Percentiles rank a stretch among this genome's conserved stretches.
phyloP scores from a whole-genome alignment of 2,888 invertebrate species.

The Ennomos fuscantarius region DNA sequence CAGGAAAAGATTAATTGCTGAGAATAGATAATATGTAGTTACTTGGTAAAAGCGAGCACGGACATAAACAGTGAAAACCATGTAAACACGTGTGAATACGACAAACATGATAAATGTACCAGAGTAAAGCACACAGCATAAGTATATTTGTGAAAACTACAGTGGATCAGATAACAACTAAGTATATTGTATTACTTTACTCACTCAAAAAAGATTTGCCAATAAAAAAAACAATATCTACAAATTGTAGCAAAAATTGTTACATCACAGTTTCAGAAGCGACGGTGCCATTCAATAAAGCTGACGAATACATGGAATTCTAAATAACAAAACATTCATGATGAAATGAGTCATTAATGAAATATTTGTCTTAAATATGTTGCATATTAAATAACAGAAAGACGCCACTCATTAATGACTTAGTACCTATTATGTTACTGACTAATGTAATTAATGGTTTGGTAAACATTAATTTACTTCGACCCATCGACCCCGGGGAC shows the following conservation, averaged over 20 bases:
- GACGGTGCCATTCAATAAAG: no score
- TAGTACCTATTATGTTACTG: no score
- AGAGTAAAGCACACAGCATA: slow-evolving; percentile 5
- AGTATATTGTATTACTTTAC: no score
- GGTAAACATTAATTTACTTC: no score
- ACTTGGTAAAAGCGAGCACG: slow-evolving; percentile 1
- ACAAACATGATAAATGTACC: slow-evolving; percentile 9
- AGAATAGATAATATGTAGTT: no score
- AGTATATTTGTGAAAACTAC: slow-evolving; percentile 4
- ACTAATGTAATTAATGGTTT: no score
- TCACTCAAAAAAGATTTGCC: not conserved
- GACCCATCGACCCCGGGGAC: no score
- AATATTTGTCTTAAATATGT: slow-evolving; percentile 25
- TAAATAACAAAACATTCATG: slow-evolving; percentile 15
- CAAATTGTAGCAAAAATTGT: not conserved
- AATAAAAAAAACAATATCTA: not conserved
- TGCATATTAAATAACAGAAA: slow-evolving; percentile 25
- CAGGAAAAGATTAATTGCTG: no score
- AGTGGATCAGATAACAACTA: slow-evolving; percentile 4
- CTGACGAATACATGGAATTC: not conserved
- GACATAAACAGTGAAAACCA: slow-evolving; percentile 17
- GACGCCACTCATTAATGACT: slow-evolving; percentile 2
- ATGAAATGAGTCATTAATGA: slow-evolving; percentile 27
- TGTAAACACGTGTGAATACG: slow-evolving; percentile 14
- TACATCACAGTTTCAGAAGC: not conserved